A percentile compares a stretch with the other conserved stretches of the same genome.
Evolutionary conservation across 2,113 vertebrate genomes (phyloP).

Genomic region (Caranx ignobilis): DNA sequence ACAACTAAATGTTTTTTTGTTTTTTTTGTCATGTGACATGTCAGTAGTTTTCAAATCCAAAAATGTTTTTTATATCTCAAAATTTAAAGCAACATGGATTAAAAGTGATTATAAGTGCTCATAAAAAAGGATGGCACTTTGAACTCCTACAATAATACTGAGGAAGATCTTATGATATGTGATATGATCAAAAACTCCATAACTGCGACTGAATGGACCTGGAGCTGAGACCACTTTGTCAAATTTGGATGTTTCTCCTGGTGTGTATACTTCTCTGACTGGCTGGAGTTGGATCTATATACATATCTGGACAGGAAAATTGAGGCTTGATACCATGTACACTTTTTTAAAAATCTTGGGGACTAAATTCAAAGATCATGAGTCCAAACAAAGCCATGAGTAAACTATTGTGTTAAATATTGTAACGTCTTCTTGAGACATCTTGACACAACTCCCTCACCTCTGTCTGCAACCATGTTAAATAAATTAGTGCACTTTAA

Average conservation of each 20-base stretch:
- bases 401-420: not conserved
- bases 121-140: not conserved
- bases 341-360: not conserved
- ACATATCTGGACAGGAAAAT: not conserved
- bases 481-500: not conserved
- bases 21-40: not conserved
- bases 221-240: not conserved
- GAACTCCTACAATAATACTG: not conserved
- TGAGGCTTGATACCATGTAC: not conserved
- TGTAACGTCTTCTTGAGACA: not conserved
- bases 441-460: not conserved
- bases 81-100: not conserved
- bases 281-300: not conserved
- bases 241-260: not conserved
- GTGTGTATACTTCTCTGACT: not conserved
- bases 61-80: not conserved
- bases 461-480: not conserved
- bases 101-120: not conserved
- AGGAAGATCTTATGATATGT: not conserved
- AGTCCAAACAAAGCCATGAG: not conserved
- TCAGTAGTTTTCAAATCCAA: not conserved
- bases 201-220: not conserved
- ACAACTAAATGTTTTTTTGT: not conserved
- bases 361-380: no score
- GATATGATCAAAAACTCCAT: not conserved